Evolutionary conservation across 37 sponge, comb jelly and placozoan genomes (phyloP).

Genomic region (Chondrilla cf. caribensis): DNA sequence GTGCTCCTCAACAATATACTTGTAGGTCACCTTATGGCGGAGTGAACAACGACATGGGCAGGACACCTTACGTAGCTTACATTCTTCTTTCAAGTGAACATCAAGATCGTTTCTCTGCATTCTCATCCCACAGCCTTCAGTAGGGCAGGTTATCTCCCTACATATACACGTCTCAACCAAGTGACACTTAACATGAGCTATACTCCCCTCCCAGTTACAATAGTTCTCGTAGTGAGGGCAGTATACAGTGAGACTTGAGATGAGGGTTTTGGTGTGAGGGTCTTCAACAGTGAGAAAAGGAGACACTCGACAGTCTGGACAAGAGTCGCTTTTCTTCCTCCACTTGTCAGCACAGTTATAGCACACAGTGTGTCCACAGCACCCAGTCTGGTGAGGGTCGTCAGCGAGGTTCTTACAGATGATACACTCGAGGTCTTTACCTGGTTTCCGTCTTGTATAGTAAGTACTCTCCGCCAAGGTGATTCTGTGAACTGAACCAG

Average conservation of each 20-base stretch:
- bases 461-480: too few relatives aligned
- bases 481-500: too few relatives aligned
- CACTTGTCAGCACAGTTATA: background rate
- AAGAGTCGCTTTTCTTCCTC: background rate
- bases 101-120: background rate
- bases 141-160: background rate
- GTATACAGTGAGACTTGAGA: background rate
- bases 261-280: background rate
- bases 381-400: background rate
- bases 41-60: background rate
- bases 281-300: background rate
- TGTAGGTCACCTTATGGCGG: background rate
- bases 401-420: background rate
- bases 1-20: background rate
- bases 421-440: background rate
- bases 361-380: slow-evolving; percentile 9
- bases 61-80: background rate
- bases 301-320: background rate
- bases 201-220: background rate
- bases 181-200: background rate
- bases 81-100: background rate
- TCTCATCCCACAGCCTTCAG: background rate
- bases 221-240: background rate
- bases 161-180: background rate
- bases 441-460: too few relatives aligned